These are phyloP conservation scores for Chloroclystis v-ata DNA, from an alignment of 2,888 invertebrate species.

Conservation along the genomic window DNA sequence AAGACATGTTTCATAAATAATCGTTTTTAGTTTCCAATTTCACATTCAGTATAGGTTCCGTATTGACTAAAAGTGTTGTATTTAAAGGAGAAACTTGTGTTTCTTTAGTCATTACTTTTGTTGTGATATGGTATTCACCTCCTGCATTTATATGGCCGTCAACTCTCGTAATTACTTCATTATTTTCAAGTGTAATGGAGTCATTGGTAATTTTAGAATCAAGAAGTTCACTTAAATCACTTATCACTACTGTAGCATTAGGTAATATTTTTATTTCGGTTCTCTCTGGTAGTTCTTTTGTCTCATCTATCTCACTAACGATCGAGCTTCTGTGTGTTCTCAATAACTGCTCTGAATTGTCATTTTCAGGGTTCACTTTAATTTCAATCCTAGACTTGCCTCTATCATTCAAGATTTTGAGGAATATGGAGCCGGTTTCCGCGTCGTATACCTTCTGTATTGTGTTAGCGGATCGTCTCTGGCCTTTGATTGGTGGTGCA, in stretches of 20 bases:
- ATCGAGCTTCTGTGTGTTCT: slow-evolving; percentile 15
- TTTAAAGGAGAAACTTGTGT: too few relatives aligned
- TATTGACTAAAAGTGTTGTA: too few relatives aligned
- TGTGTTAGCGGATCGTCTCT: slow-evolving; percentile 39
- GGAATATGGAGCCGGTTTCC: slow-evolving; percentile 30
- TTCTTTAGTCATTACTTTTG: background rate
- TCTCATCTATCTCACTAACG: slow-evolving; percentile 5
- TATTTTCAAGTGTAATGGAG: background rate
- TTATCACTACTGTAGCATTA: slow-evolving; percentile 34
- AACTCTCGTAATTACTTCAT: too few relatives aligned
- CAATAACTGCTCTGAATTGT: too few relatives aligned
- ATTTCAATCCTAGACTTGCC: slow-evolving; percentile 44
- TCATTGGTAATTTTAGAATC: background rate
- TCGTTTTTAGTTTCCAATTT: too few relatives aligned
- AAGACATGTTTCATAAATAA: too few relatives aligned
- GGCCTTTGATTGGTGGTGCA: slow-evolving; percentile 32
- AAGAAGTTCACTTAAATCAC: slow-evolving; percentile 1
- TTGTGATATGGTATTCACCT: background rate
- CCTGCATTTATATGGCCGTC: too few relatives aligned
- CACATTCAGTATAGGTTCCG: too few relatives aligned
- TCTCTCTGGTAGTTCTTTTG: slow-evolving; percentile 18
- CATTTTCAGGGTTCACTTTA: slow-evolving; percentile 37
- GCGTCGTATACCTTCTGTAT: slow-evolving; percentile 15
- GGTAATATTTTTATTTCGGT: slow-evolving; percentile 35
- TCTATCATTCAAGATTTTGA: slow-evolving; percentile 42